Percentiles rank a stretch among this genome's conserved stretches.
phyloP scores from a whole-genome alignment of 2,113 vertebrate genomes.

The Chaetops frenatus region DNA sequence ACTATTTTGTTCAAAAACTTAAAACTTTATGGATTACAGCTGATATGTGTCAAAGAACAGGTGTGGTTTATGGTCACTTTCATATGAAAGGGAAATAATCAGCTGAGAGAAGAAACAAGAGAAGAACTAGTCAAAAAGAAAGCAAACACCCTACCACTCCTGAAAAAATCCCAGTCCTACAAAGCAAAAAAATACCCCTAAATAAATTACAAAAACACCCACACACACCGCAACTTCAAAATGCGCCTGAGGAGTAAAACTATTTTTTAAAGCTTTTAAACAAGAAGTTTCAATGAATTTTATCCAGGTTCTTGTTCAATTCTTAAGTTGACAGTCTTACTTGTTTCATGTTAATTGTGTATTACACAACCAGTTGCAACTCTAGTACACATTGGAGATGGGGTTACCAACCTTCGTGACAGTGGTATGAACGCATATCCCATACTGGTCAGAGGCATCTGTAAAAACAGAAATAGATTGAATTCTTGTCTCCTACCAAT shows the following conservation, averaged over 20 bases:
- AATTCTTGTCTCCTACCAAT: not conserved
- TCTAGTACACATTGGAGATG: not conserved
- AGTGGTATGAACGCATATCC: rapidly evolving
- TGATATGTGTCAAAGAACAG: not conserved
- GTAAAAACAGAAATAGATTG: not conserved
- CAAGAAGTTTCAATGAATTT: not conserved
- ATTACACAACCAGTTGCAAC: not conserved
- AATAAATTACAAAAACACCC: not conserved
- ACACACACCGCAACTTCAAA: not conserved
- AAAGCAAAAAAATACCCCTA: not conserved
- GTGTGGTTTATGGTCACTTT: not conserved
- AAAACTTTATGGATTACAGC: not conserved
- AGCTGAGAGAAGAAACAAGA: not conserved
- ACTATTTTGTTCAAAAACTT: not conserved
- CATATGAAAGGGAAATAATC: not conserved
- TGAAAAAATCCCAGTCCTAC: rapidly evolving
- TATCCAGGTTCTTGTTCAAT: not conserved
- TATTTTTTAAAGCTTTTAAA: not conserved
- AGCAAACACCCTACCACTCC: rapidly evolving
- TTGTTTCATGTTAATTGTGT: not conserved
- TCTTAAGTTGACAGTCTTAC: not conserved
- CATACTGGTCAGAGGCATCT: not conserved
- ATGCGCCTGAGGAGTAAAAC: not conserved
- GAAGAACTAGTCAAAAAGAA: not conserved
- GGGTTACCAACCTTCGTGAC: not conserved